phyloP scores from a whole-genome alignment of 1,140 invertebrate species.

The Pomphorhynchus laevis region DNA sequence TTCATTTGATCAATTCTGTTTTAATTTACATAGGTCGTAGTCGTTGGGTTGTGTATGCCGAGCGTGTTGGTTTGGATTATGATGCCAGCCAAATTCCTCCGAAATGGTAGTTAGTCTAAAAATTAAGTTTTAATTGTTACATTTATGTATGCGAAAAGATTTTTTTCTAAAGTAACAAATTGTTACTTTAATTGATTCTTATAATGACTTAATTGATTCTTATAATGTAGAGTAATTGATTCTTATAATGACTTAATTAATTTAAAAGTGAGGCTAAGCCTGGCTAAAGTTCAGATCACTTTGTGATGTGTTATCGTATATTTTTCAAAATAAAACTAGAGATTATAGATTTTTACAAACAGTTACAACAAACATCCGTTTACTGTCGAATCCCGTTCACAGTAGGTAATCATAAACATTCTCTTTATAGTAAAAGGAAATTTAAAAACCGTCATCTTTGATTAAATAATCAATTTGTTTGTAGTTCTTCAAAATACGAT shows the following conservation, averaged over 20 bases:
- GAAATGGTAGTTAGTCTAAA: conserved; percentile 31
- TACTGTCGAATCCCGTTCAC: too few species aligned
- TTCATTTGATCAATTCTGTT: too few species aligned
- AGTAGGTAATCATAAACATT: too few species aligned
- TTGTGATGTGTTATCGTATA: too few species aligned
- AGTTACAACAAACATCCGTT: too few species aligned
- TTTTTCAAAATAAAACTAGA: too few species aligned
- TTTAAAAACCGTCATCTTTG: too few species aligned
- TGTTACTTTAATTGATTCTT: background rate
- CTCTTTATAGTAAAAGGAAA: too few species aligned
- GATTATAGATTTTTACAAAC: too few species aligned
- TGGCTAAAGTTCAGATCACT: background rate
- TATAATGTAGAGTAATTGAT: background rate
- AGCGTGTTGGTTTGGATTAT: conserved; percentile 38
- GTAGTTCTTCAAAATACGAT: conserved; percentile 1
- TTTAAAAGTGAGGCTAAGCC: background rate
- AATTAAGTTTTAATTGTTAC: conserved; percentile 13
- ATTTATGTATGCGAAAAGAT: background rate
- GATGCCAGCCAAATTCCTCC: conserved; percentile 62
- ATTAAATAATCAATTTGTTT: too few species aligned
- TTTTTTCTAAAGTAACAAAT: background rate
- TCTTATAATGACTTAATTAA: background rate
- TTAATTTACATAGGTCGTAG: conserved; percentile 30
- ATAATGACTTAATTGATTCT: background rate
- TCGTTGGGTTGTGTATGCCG: conserved; percentile 57